phyloP scores from a whole-genome alignment of 2,113 vertebrate species.

The Felis chaus region DNA sequence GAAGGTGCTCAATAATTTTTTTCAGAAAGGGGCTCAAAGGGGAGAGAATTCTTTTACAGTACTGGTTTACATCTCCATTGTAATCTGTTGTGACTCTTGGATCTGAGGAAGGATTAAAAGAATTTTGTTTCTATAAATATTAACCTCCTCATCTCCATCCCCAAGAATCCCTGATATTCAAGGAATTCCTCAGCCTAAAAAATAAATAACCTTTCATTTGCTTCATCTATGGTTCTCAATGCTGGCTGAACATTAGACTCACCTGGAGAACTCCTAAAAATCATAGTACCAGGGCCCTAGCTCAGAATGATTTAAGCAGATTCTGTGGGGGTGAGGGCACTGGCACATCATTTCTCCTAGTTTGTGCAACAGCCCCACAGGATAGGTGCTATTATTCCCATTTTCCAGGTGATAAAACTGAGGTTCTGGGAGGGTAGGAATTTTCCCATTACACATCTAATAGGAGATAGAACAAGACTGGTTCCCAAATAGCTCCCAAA shows the following conservation, averaged over 20 bases:
- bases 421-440: background rate
- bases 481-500: background rate
- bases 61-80: background rate
- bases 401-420: constrained; percentile 8
- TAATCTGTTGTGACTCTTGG: background rate
- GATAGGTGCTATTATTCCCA: background rate
- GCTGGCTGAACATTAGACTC: background rate
- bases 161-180: constrained; percentile 13
- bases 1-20: background rate
- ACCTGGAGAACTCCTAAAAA: background rate
- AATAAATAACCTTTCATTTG: background rate
- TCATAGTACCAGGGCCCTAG: background rate
- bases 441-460: background rate
- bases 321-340: background rate
- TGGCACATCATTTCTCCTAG: background rate
- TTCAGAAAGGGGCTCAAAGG: background rate
- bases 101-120: background rate
- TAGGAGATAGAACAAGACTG: background rate
- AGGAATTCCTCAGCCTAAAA: constrained; percentile 9
- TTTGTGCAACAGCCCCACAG: background rate
- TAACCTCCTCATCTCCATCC: background rate
- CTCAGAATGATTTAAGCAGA: background rate
- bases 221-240: background rate
- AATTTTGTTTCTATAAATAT: constrained; percentile 27
- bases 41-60: background rate